phyloP scores from a whole-genome alignment of 2,113 vertebrate genomes.

The Otocyon megalotis region DNA sequence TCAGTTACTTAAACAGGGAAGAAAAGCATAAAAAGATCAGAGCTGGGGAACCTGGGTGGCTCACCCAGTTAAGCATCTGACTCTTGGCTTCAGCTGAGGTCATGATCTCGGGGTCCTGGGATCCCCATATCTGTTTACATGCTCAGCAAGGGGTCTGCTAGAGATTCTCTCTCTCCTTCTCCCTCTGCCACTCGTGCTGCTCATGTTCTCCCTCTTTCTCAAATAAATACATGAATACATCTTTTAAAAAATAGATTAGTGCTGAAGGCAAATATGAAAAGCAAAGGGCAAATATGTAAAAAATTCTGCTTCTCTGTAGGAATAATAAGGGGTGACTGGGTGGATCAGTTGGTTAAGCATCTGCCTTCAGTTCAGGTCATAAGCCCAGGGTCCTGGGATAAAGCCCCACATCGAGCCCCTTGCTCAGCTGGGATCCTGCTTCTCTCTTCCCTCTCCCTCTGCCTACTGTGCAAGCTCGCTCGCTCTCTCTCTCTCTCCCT shows the following conservation, averaged over 20 bases:
- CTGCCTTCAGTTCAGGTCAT: too few relatives aligned
- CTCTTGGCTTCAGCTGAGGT: neutral
- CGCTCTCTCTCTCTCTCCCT: too few relatives aligned
- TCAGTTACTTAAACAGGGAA: neutral
- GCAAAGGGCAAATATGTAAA: neutral
- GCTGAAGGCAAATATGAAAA: neutral
- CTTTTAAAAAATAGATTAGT: neutral
- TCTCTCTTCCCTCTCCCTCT: too few relatives aligned
- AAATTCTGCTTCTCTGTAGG: neutral
- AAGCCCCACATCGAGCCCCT: too few relatives aligned
- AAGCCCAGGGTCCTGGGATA: too few relatives aligned
- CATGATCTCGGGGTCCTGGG: neutral
- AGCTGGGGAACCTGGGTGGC: neutral
- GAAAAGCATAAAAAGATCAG: neutral
- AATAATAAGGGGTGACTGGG: too few relatives aligned
- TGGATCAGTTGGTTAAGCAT: too few relatives aligned
- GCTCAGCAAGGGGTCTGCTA: neutral
- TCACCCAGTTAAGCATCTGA: neutral
- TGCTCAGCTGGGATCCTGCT: too few relatives aligned
- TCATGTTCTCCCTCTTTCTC: neutral
- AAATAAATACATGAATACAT: neutral
- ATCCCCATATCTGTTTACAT: fast-evolving
- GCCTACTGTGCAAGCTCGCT: too few relatives aligned
- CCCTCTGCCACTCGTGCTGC: neutral
- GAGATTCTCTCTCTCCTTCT: neutral